phyloP scores from a whole-genome alignment of 1,140 invertebrate genomes.

The Drosophila kanapiae region DNA sequence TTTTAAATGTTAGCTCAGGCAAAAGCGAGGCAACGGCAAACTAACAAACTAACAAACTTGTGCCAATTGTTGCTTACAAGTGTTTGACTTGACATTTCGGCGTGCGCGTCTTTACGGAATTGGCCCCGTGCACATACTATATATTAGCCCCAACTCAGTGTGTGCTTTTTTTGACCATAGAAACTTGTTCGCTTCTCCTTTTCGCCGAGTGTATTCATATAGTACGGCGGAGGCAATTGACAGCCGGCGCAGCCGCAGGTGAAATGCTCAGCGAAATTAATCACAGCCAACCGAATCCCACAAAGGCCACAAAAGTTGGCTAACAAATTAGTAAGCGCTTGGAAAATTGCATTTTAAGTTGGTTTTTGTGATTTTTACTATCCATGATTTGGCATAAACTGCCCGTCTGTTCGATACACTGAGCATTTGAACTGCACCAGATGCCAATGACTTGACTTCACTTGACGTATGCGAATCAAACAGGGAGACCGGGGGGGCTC shows the following conservation, averaged over 20 bases:
- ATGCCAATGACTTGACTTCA: slow-evolving; percentile 83
- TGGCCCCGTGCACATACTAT: slow-evolving; percentile 21
- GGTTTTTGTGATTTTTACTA: slow-evolving; percentile 38
- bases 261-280: slow-evolving; percentile 63
- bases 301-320: slow-evolving; percentile 60
- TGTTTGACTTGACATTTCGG: slow-evolving; percentile 81
- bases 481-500: slow-evolving; percentile 9
- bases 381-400: slow-evolving; percentile 78
- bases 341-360: slow-evolving; percentile 60
- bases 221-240: slow-evolving; percentile 32
- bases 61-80: slow-evolving; percentile 81
- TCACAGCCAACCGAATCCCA: slow-evolving; percentile 36
- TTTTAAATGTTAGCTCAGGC: slow-evolving; percentile 81
- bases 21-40: slow-evolving; percentile 58
- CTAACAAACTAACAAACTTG: slow-evolving; percentile 63
- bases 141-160: slow-evolving; percentile 30
- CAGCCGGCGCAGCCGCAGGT: slow-evolving; percentile 49
- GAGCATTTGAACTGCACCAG: slow-evolving; percentile 79
- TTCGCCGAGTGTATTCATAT: slow-evolving; percentile 40
- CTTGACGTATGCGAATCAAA: slow-evolving; percentile 82
- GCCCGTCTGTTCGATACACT: slow-evolving; percentile 63
- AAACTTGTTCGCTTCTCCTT: slow-evolving; percentile 37
- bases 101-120: slow-evolving; percentile 58
- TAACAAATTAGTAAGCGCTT: slow-evolving; percentile 65
- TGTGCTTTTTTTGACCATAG: background rate